Conservation (phyloP, 64 coral and sea anemone species). For the Trachythela sp. region DNA sequence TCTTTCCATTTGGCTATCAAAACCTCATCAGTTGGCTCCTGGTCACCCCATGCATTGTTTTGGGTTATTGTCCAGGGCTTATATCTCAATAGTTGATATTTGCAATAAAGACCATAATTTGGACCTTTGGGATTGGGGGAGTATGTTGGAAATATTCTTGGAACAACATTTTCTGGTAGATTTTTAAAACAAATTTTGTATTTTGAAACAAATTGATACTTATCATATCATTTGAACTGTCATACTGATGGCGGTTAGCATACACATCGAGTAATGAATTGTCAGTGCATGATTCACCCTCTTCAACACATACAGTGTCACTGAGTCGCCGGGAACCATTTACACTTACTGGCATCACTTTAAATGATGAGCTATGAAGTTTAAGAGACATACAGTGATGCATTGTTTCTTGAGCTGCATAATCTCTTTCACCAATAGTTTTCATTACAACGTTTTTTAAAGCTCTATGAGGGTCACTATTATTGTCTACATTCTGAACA, state of each 20-base stretch:
- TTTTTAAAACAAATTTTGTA: neutral
- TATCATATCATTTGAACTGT: neutral
- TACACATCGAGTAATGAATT: too few relatives aligned
- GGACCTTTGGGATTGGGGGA: too few relatives aligned
- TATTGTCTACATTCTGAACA: neutral
- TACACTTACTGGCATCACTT: neutral
- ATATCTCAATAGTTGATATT: neutral
- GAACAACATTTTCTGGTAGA: neutral
- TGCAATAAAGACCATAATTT: neutral
- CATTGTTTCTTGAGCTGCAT: neutral
- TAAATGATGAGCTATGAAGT: neutral
- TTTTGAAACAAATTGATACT: neutral
- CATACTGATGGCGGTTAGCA: neutral
- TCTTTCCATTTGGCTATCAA: neutral
- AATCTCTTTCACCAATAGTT: neutral
- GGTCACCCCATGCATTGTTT: neutral
- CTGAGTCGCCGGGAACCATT: neutral
- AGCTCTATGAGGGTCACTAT: neutral
- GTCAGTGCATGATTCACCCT: too few relatives aligned
- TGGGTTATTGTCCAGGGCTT: neutral
- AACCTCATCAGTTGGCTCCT: neutral
- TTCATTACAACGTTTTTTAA: neutral
- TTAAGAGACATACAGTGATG: neutral
- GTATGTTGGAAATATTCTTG: too few relatives aligned
- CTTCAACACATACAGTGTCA: neutral